phyloP scores from a whole-genome alignment of 2,888 invertebrate species.

The Epinotia bilunana region DNA sequence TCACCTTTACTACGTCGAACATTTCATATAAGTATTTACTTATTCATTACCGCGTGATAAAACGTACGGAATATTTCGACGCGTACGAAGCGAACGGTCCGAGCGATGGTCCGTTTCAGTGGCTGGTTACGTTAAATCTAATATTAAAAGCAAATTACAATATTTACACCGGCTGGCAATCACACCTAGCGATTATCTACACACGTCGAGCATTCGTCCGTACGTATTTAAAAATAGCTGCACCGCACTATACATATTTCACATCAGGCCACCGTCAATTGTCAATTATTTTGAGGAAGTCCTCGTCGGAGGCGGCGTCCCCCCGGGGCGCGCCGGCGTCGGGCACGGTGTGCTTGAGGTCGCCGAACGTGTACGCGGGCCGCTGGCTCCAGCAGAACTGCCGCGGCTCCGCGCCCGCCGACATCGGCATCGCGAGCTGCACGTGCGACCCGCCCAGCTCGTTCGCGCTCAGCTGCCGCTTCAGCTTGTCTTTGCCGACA shows the following conservation, averaged over 20 bases:
- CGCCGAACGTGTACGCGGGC: slow-evolving; percentile 72
- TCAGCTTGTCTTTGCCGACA: slow-evolving; percentile 73
- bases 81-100: slow-evolving; percentile 53
- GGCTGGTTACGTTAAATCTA: slow-evolving; percentile 73
- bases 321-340: slow-evolving; percentile 59
- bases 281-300: slow-evolving; percentile 75
- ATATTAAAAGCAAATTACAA: slow-evolving; percentile 81
- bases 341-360: slow-evolving; percentile 77
- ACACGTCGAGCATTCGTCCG: slow-evolving; percentile 68
- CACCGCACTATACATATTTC: slow-evolving; percentile 35
- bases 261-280: slow-evolving; percentile 59
- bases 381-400: slow-evolving; percentile 66
- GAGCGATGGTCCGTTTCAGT: slow-evolving; percentile 82
- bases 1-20: not conserved
- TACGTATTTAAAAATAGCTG: slow-evolving; percentile 59
- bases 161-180: slow-evolving; percentile 78
- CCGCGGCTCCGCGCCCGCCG: slow-evolving; percentile 78
- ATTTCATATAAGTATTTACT: not conserved
- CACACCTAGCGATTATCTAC: slow-evolving; percentile 66
- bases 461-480: slow-evolving; percentile 76
- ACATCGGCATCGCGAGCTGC: slow-evolving; percentile 77
- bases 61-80: slow-evolving; percentile 2
- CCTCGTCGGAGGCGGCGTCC: slow-evolving; percentile 66
- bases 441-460: slow-evolving; percentile 70
- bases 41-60: not conserved